These are phyloP conservation scores for Spinibarbus caldwelli DNA, from an alignment of 2,797 vertebrate genomes.

Conservation along the genomic window DNA sequence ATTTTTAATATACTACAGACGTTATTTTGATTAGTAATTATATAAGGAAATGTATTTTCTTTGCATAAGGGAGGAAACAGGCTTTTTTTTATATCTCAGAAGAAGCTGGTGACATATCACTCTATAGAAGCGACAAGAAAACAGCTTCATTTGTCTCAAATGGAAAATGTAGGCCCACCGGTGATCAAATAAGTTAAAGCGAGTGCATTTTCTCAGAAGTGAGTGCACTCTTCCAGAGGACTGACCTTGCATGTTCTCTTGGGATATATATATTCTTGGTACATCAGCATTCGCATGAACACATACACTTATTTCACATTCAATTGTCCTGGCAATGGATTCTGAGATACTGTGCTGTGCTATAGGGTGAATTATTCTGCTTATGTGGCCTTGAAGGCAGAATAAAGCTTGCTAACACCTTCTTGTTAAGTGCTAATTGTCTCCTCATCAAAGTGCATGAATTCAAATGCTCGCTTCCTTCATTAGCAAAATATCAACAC, in stretches of 20 bases:
- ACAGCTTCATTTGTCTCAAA: conserved; percentile 9
- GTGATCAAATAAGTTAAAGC: conserved; percentile 29
- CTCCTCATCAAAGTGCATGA: conserved; percentile 19
- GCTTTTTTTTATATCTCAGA: not conserved
- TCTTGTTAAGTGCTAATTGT: conserved; percentile 43
- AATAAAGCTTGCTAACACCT: conserved; percentile 16
- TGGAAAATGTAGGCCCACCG: not conserved
- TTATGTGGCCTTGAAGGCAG: not conserved
- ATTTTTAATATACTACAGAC: too few relatives aligned
- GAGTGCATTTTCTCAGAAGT: conserved; percentile 34
- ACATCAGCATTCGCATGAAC: conserved; percentile 26
- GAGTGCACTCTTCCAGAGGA: conserved; percentile 25
- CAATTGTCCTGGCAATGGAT: conserved; percentile 10
- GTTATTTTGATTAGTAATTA: not conserved
- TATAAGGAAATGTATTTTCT: not conserved
- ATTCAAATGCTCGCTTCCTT: not conserved
- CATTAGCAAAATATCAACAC: conserved; percentile 43
- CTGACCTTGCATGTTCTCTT: conserved; percentile 34
- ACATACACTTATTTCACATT: conserved; percentile 20
- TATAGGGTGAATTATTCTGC: not conserved
- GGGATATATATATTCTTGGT: conserved; percentile 39
- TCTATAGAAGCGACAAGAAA: not conserved
- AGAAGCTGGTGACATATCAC: not conserved
- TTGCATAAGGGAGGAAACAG: not conserved
- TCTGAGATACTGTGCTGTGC: not conserved